These are phyloP conservation scores for Scrobipalpa costella DNA, from an alignment of 2,888 invertebrate genomes.

Conservation along the genomic window DNA sequence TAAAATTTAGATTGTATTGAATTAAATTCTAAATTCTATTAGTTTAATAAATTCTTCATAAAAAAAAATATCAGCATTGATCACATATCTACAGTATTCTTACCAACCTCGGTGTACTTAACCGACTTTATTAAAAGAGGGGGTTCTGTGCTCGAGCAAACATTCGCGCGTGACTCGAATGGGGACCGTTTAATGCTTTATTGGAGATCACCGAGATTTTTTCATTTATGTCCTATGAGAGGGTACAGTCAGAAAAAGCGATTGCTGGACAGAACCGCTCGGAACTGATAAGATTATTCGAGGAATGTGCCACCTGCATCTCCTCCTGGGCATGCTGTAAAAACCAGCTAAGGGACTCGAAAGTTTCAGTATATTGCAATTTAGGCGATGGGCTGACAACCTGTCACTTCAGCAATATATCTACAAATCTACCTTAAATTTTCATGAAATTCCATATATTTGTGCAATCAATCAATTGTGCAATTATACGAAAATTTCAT, in stretches of 20 bases:
- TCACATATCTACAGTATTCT: not conserved
- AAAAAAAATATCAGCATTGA: not conserved
- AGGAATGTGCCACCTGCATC: too few relatives aligned
- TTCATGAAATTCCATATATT: too few relatives aligned
- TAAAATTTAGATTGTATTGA: too few relatives aligned
- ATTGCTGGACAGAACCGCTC: not conserved
- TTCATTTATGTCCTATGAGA: not conserved
- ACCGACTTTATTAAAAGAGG: constrained; percentile 37
- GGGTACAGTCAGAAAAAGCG: not conserved
- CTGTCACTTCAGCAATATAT: too few relatives aligned
- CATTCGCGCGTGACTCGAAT: constrained; percentile 47
- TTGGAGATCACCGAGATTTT: constrained; percentile 32
- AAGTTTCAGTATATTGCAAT: too few relatives aligned
- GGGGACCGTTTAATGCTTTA: constrained; percentile 29
- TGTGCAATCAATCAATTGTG: too few relatives aligned
- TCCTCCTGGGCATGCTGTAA: too few relatives aligned
- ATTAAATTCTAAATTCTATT: not conserved
- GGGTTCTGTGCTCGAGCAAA: constrained; percentile 41
- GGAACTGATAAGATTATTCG: too few relatives aligned
- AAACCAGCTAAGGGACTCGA: too few relatives aligned
- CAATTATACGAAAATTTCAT: too few relatives aligned
- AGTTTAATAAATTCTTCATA: not conserved
- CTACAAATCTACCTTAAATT: too few relatives aligned
- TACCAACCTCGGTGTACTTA: constrained; percentile 28
- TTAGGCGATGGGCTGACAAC: too few relatives aligned